Evolutionary conservation across 2,113 vertebrate genomes (phyloP), one percentile per base, ranked within the genome.

Genomic region (Aldabrachelys gigantea): DNA sequence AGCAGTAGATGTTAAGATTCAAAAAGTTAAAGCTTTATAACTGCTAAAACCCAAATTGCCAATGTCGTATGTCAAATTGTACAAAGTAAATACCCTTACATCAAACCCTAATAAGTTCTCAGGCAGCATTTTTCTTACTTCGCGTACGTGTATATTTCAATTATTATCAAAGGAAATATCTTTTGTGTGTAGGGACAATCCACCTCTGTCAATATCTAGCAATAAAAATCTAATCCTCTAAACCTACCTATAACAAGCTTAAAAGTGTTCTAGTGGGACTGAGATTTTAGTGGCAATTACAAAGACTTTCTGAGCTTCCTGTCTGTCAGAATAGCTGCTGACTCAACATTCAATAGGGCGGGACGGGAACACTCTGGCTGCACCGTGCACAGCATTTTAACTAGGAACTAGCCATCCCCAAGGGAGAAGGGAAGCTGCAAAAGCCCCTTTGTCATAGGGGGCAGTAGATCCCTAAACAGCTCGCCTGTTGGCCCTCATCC

Each of bases 401-500:
- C 31, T 79, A n/a, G 2, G 2, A 14, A 50, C 7, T 35, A 1
- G 35, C 5, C 53, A 85, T 50, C 4, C 16, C 29, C 52, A 38
- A 44, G n/a, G 52, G 24, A 56, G 19, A 54, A 59, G n/a, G 22
- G 6, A 92, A 24, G 38, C 8, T 56, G 38, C 31, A 72, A 84
- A 78, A 57, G 44, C 21, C 14, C 57, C 6, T 47, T 79, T 65
- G 10, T 11, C 16, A 19, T 29, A 29, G 10, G 53, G 14, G 41
- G 17, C 52, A 89, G 10, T 72, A 19, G 4, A 35, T 59, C 1
- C 13, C 82, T 11, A 14, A 49, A 83, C 1, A 1, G 1, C 52
- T 38, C 44, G 16, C 0, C 22, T 54, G 79, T 3, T 8, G 29
- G n/a, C 69, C 54, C 1, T 0, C 9, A 2, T 1, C 4, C 62